Evolutionary conservation across 2,797 vertebrate genomes (phyloP), one percentile per base, ranked within the genome.

Genomic region (Spondyliosoma cantharus): DNA sequence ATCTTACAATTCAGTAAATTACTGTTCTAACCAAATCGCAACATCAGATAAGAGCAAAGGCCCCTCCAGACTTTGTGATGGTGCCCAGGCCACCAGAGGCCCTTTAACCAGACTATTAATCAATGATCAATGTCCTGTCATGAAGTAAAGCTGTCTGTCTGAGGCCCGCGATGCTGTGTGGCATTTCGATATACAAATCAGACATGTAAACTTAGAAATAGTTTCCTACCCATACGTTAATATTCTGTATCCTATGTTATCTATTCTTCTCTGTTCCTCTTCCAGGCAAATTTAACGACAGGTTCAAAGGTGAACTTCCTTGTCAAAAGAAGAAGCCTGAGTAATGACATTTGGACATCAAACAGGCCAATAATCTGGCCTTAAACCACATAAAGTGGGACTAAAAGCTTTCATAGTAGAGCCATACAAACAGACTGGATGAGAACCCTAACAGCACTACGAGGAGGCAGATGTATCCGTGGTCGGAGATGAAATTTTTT

Each of bases 401-500:
- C 48, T 60, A 25, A 54, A 58, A 68, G 49, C 12, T 74, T 59
- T 76, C 17, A 1, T n/a, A 37, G n/a, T 6, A 14, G 17, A 67
- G 49, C 24, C 67, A 6, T 32, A 62, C 49, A 67, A 63, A 75
- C 49, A 56, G 49, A 25, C 50, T 54, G 50, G 54, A 77, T 52
- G 53, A 84, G 64, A 86, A 78, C 71, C 80, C 66, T 0, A 24
- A 76, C 76, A 66, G 69, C 52, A 52, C 82, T 58, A 68, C 83
- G 74, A 83, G 57, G 79, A 82, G 87, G 85, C 86, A 87, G 84
- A 90, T 85, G 86, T 71, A 74, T 82, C 72, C 42, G 82, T 81
- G 91, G 90, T 90, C 5, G 4, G 76, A 80, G 86, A 89, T 87
- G 71, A 86, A 7, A 65, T 87, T 81, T 88, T 85, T 90, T 87